Conservation (phyloP, 2,113 vertebrate species). For the Pluvianellus socialis region DNA sequence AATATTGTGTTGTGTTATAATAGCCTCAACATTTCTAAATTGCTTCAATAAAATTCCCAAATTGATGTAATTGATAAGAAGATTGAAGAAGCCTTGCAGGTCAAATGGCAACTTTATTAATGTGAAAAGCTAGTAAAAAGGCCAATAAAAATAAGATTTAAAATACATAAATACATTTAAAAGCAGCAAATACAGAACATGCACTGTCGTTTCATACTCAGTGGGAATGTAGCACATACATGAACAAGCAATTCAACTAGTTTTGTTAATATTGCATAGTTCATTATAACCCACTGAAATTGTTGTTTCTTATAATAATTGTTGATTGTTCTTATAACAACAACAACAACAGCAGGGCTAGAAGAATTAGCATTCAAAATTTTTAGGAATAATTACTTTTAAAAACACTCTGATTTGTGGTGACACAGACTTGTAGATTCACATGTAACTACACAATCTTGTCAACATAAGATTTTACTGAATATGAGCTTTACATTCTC, state of each 20-base stretch:
- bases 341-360: neutral
- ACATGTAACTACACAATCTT: neutral
- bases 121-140: neutral
- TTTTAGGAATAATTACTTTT: neutral
- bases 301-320: neutral
- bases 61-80: conserved; percentile 1
- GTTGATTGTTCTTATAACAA: neutral
- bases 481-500: neutral
- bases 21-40: conserved; percentile 7
- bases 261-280: neutral
- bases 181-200: neutral
- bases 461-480: neutral
- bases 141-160: neutral
- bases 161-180: neutral
- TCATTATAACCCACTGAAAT: neutral
- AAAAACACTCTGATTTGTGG: neutral
- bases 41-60: conserved; percentile 24
- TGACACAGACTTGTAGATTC: neutral
- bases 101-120: conserved; percentile 16
- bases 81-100: neutral
- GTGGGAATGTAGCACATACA: neutral
- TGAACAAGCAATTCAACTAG: neutral
- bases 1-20: neutral
- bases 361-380: neutral
- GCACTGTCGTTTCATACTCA: neutral